phyloP scores from a whole-genome alignment of 2,113 vertebrate genomes.

The Pachycephala philippinensis region DNA sequence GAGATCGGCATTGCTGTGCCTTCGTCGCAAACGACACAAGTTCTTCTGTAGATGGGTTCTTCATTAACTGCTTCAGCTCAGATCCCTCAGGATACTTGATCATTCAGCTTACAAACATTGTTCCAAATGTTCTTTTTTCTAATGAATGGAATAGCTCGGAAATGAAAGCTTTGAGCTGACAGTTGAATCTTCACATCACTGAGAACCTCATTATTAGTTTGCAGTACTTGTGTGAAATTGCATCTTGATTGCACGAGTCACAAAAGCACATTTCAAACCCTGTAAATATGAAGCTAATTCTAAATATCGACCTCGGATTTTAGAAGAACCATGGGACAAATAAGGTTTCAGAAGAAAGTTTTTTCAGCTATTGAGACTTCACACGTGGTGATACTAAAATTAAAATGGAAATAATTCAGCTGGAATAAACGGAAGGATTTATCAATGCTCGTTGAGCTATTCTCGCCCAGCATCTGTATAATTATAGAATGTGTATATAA shows the following conservation, averaged over 20 bases:
- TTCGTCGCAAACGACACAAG: neutral
- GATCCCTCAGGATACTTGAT: neutral
- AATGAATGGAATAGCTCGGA: neutral
- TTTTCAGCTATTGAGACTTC: neutral
- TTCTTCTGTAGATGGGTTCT: neutral
- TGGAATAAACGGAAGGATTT: slow-evolving; percentile 7
- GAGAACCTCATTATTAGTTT: slow-evolving; percentile 18
- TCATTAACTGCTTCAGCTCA: neutral
- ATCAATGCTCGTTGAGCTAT: neutral
- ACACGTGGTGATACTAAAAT: neutral
- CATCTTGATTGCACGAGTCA: neutral
- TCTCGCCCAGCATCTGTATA: neutral
- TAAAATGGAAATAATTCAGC: neutral
- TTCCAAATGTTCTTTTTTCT: neutral
- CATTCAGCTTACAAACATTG: neutral
- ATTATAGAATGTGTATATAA: neutral
- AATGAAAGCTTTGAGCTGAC: neutral
- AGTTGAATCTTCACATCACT: neutral
- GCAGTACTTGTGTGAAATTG: neutral
- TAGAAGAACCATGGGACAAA: neutral
- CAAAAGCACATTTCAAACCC: neutral
- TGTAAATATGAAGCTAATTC: neutral
- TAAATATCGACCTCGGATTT: neutral
- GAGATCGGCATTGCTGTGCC: neutral
- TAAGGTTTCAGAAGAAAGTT: neutral